phyloP scores from a whole-genome alignment of 2,797 vertebrate genomes.

The Avahi laniger region DNA sequence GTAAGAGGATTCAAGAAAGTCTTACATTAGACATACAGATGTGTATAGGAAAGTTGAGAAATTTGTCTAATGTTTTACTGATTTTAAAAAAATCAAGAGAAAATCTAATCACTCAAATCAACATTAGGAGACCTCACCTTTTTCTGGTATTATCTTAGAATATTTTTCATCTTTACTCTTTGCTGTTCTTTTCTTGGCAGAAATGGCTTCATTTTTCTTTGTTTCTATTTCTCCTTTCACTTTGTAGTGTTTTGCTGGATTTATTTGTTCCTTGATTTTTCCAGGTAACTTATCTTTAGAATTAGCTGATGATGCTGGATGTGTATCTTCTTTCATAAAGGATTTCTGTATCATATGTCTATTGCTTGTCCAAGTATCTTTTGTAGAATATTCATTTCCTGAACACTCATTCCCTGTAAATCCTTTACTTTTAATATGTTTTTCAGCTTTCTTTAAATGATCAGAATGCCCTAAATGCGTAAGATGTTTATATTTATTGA shows the following conservation, averaged over 20 bases:
- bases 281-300: constrained; percentile 44
- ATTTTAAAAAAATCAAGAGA: constrained; percentile 24
- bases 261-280: constrained; percentile 67
- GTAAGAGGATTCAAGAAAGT: constrained; percentile 25
- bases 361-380: constrained; percentile 52
- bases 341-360: constrained; percentile 22
- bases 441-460: constrained; percentile 66
- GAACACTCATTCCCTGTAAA: constrained; percentile 52
- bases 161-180: constrained; percentile 72
- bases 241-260: constrained; percentile 52
- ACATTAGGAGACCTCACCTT: constrained; percentile 84
- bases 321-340: constrained; percentile 44
- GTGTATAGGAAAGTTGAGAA: constrained; percentile 35
- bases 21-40: not conserved
- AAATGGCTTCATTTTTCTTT: constrained; percentile 75
- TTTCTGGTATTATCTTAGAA: constrained; percentile 81
- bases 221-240: constrained; percentile 61
- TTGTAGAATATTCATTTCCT: constrained; percentile 60
- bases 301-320: not conserved
- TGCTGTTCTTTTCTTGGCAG: constrained; percentile 67
- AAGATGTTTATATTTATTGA: constrained; percentile 14
- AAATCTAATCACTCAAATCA: constrained; percentile 67
- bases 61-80: not conserved
- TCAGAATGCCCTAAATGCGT: constrained; percentile 36
- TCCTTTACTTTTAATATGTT: constrained; percentile 56